Evolutionary conservation across 2,113 vertebrate species (phyloP), one percentile per base, ranked within the genome.

Genomic region (Malaclemys terrapin): DNA sequence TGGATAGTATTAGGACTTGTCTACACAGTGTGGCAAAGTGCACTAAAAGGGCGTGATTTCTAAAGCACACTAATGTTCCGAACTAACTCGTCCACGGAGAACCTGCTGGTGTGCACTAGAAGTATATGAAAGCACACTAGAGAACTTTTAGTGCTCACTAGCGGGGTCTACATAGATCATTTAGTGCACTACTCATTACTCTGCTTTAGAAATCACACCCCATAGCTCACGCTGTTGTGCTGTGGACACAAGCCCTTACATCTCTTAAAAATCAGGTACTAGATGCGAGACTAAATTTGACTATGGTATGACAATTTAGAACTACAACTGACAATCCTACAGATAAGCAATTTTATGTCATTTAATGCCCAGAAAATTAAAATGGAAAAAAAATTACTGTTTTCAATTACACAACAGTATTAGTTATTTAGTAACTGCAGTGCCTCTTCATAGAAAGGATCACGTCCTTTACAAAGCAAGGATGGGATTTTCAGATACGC

Each of bases 331-430:
- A 76, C 8, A 82, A 6, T 42, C 38, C 20, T 27, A 86, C 92
- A 80, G 8, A 24, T 45, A 82, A 49, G 13, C 20, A 42, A 56
- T 72, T 56, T 59, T 6, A 82, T 10, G 16, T 47, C 45, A 1
- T 1, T 65, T 50, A 49, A 62, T 3, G 54, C 54, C 72, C 13
- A 91, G 42, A 91, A 88, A 45, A 42, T 76, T 25, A 25, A 24
- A 85, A 14, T 0, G 22, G n/a, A 24, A 76, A 38, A 38, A 4
- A 6, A 42, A 76, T 84, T 6, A 49, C 38, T 8, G 17, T 78
- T 25, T 27, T 86, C 22, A 59, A 19, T 80, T 50, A 76, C n/a
- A 59, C 1, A 52, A 50, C 0, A 0, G n/a, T 42, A 25, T 76
- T 45, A 13, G 80, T 20, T 59, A 24, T 8, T 6, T 86, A 56